Base-by-base conservation (phyloP, 2,888 invertebrate genomes). In the Epistrophe eligans region DNA sequence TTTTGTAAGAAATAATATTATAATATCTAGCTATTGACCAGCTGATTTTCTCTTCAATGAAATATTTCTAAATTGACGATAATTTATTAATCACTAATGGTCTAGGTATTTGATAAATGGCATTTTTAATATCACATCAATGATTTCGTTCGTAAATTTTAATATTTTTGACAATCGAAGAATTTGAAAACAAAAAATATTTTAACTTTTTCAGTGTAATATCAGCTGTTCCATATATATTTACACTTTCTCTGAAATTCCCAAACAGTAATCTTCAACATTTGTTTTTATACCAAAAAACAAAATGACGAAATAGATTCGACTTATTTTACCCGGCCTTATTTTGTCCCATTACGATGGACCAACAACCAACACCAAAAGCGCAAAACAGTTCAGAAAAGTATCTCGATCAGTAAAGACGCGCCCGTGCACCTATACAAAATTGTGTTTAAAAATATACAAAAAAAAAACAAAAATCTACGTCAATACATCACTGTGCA, bases 341-440 rank as follows among this genome's bases (percentile, higher is more conserved):
- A 62, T 19, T n/a, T n/a, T 19, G 11, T 43, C 4, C 13, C 13
- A 40, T 10, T 24, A 10, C 6, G 43, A 43, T 24, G 15, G 11
- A 43, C 15, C 50, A 13, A 28, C 2, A 28, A 28, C 15, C 28
- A 55, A 32, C 8, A 43, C 32, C 38, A 28, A 32, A 4, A 72
- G 10, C 55, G 28, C 45, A 32, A 17, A 67, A 10, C 71, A 84
- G 79, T 84, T 84, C 70, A n/a, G 15, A 79, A 45, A 8, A 48
- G 64, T 64, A 76, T 76, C 71, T 84, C 58, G 79, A 64, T 71
- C 79, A 15, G 74, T 71, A 17, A 58, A 71, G 84, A 84, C 79
- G 62, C 79, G 57, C 64, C 60, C 57, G 84, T 50, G 50, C 24
- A 19, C 40, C 32, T 19, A 1, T 9, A 2, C 38, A 11, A 24